Percentiles rank a stretch among this genome's conserved stretches.
Evolutionary conservation across 2,797 vertebrate species (phyloP).

Genomic region (Mycteria americana): DNA sequence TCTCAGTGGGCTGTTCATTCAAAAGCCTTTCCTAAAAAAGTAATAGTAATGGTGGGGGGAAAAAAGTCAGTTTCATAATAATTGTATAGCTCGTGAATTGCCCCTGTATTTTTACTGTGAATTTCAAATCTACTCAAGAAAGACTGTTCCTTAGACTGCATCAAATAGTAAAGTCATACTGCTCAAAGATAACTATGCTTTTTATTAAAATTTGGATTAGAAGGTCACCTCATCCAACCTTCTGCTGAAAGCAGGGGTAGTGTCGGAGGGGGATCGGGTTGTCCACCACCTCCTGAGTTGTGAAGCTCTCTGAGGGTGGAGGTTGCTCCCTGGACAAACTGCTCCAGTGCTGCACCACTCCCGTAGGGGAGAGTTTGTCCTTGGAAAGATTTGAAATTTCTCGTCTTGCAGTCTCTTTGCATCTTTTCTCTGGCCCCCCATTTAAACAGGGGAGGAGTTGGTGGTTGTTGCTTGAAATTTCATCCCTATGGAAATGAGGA

Average conservation of each 20-base stretch:
- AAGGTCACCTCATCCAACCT: neutral
- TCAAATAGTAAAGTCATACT: neutral
- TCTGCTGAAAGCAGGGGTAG: neutral
- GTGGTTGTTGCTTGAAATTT: neutral
- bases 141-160: neutral
- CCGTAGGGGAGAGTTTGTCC: neutral
- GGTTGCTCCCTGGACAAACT: neutral
- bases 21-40: neutral
- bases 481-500: constrained; percentile 49
- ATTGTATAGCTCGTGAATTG: neutral
- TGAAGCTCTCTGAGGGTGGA: neutral
- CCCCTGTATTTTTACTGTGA: neutral
- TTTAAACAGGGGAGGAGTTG: neutral
- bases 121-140: neutral
- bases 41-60: rapidly evolving
- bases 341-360: neutral
- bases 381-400: neutral
- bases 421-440: neutral
- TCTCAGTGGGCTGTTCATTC: neutral
- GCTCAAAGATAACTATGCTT: neutral
- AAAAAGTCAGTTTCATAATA: neutral
- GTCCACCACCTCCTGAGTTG: neutral
- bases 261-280: neutral
- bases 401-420: neutral
- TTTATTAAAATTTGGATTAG: neutral